Conservation (phyloP, 2,888 invertebrate species). For the Caenorhabditis becei region DNA sequence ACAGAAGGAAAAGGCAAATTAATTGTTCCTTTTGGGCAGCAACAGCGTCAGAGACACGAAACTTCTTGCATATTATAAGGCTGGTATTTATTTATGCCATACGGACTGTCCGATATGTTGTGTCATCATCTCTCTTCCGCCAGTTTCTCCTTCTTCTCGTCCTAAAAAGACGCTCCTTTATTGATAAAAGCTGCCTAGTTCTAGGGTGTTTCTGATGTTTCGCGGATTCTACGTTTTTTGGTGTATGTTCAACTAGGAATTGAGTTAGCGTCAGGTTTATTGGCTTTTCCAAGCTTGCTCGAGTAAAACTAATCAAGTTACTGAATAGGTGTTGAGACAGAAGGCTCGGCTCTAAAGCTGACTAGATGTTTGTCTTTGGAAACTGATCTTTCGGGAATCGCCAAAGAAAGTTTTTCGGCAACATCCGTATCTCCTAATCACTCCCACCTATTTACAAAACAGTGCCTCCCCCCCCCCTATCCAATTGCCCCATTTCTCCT, state of each 20-base stretch:
- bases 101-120: not conserved
- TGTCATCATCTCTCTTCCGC: conserved; percentile 18
- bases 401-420: not conserved
- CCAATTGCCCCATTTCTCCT: conserved; percentile 11
- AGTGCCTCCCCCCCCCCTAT: not conserved
- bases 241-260: not conserved
- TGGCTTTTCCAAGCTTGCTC: too few relatives aligned
- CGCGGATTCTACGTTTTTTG: not conserved
- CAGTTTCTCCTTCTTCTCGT: not conserved
- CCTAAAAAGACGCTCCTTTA: conserved; percentile 43
- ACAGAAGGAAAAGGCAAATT: conserved; percentile 18
- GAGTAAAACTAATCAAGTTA: not conserved
- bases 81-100: conserved; percentile 29
- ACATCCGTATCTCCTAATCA: conserved; percentile 4
- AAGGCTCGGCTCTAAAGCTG: too few relatives aligned
- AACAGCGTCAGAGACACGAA: not conserved
- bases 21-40: conserved; percentile 16
- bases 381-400: too few relatives aligned
- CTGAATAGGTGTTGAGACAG: not conserved
- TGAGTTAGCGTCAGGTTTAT: too few relatives aligned
- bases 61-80: conserved; percentile 14
- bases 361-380: too few relatives aligned
- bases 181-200: conserved; percentile 26
- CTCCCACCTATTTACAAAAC: conserved; percentile 9
- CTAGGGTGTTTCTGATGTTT: not conserved